A percentile compares a stretch with the other conserved stretches of the same genome.
Evolutionary conservation across 2,113 vertebrate species (phyloP).

Genomic region (Zeus faber): DNA sequence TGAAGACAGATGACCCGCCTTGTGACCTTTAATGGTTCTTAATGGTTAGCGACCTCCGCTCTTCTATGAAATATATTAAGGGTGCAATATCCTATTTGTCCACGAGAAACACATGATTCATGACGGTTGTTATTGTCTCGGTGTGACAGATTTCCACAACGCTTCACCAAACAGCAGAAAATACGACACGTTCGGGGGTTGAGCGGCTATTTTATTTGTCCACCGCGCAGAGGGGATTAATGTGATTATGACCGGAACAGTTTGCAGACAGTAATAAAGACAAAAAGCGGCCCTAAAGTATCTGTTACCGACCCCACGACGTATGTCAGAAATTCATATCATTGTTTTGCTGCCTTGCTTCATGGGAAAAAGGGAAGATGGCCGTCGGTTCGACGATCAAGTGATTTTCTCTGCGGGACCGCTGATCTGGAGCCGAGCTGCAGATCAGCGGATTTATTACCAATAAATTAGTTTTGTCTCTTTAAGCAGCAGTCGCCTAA

Average conservation of each 20-base stretch:
- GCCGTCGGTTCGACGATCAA: constrained; percentile 8
- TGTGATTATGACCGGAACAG: constrained; percentile 20
- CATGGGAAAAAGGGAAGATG: constrained; percentile 34
- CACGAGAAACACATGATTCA: constrained; percentile 6
- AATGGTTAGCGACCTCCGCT: neutral
- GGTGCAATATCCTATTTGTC: constrained; percentile 28
- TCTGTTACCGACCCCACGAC: constrained; percentile 30
- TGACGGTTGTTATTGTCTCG: constrained; percentile 14
- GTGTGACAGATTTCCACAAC: constrained; percentile 44
- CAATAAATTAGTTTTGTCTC: constrained; percentile 44
- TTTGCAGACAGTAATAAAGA: constrained; percentile 41
- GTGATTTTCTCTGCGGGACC: constrained; percentile 18
- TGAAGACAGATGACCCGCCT: too few relatives aligned
- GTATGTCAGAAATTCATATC: constrained; percentile 34
- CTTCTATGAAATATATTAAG: neutral
- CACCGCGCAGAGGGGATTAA: constrained; percentile 17
- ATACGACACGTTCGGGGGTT: constrained; percentile 39
- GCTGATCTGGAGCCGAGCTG: constrained; percentile 5
- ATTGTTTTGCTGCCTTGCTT: constrained; percentile 19
- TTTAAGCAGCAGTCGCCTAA: constrained; percentile 23
- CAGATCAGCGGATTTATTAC: constrained; percentile 27
- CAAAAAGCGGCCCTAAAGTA: constrained; percentile 37
- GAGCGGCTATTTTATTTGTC: constrained; percentile 41
- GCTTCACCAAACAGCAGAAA: constrained; percentile 33
- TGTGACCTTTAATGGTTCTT: neutral